Conservation (phyloP, 2,797 vertebrate genomes). For the Tragopan temminckii region DNA sequence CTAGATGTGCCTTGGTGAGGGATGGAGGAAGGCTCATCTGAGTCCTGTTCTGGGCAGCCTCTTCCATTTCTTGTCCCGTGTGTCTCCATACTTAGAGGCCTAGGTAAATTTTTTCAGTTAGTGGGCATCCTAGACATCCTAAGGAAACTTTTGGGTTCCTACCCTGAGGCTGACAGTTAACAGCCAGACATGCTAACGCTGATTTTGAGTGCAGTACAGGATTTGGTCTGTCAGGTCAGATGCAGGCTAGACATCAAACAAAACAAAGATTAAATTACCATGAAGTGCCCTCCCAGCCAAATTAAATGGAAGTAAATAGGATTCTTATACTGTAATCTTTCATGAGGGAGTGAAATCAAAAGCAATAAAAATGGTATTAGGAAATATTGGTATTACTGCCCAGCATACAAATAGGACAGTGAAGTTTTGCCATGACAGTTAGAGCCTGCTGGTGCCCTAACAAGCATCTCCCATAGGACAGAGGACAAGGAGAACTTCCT, state of each 20-base stretch:
- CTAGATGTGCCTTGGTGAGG: background rate
- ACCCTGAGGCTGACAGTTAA: background rate
- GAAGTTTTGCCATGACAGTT: background rate
- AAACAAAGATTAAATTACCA: background rate
- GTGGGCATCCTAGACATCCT: background rate
- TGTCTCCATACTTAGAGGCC: background rate
- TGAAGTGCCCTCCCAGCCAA: background rate
- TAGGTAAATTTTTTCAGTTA: background rate
- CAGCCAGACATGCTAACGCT: background rate
- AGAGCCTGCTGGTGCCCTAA: background rate
- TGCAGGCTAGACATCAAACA: background rate
- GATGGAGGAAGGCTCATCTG: background rate
- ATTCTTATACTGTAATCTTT: background rate
- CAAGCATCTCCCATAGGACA: background rate
- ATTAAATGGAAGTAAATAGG: background rate
- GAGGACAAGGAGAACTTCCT: background rate
- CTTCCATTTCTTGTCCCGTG: background rate
- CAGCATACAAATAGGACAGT: background rate
- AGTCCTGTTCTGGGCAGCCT: background rate
- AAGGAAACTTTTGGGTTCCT: background rate
- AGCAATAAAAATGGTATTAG: background rate
- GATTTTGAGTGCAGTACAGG: background rate
- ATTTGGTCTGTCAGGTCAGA: background rate
- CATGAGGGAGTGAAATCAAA: background rate
- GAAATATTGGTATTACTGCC: background rate